Evolutionary conservation across 2,888 invertebrate genomes (phyloP).

Genomic region (Sinopyrophorus schimmeli): DNA sequence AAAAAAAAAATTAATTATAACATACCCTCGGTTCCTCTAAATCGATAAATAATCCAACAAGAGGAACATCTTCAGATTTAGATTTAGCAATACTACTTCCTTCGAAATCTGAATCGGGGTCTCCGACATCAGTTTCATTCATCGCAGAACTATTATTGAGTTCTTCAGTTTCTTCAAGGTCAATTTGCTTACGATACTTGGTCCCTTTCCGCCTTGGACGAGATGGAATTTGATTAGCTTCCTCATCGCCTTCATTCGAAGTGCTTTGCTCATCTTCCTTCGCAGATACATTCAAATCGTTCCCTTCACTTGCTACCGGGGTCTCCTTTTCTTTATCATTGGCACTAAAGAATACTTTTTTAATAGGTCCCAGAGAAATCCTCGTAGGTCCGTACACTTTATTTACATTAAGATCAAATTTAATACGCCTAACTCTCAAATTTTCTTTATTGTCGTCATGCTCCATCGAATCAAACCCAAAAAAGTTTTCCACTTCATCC

Average conservation of each 20-base stretch:
- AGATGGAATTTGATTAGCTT: neutral
- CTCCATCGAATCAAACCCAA: conserved; percentile 25
- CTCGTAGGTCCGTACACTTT: conserved; percentile 16
- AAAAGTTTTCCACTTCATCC: conserved; percentile 16
- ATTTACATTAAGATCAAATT: conserved; percentile 1
- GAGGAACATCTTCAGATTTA: conserved; percentile 2
- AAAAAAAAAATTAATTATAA: conserved; percentile 6
- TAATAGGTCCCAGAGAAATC: conserved; percentile 15
- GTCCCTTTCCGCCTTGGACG: neutral
- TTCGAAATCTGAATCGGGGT: neutral
- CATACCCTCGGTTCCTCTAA: conserved; percentile 10
- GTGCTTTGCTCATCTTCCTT: too few relatives aligned
- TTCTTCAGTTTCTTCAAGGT: too few relatives aligned
- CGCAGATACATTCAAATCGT: too few relatives aligned
- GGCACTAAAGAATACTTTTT: too few relatives aligned
- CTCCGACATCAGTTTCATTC: neutral
- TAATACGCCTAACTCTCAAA: neutral
- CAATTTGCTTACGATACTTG: too few relatives aligned
- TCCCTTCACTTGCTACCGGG: too few relatives aligned
- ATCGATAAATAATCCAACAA: conserved; percentile 29
- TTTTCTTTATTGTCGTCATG: conserved; percentile 17
- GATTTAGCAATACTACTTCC: neutral
- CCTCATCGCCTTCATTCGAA: conserved; percentile 1
- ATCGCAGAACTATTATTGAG: too few relatives aligned
- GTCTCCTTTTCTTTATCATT: too few relatives aligned